A percentile compares a stretch with the other conserved stretches of the same genome.
Evolutionary conservation across 2,797 vertebrate species (phyloP).

Genomic region (Sebastes steindachneri): DNA sequence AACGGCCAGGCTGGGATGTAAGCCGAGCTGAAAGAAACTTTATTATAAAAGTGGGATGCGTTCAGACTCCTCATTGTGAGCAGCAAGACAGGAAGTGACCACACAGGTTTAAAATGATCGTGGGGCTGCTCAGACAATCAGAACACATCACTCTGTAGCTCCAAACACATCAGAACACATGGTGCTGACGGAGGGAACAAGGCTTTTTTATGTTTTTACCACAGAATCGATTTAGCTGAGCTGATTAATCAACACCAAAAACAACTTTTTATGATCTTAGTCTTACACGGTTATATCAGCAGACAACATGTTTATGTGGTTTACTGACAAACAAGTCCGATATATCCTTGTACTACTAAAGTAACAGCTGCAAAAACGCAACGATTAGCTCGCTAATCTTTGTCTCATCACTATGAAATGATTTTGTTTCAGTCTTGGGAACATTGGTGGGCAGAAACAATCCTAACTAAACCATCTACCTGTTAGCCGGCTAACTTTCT

Average conservation of each 20-base stretch:
- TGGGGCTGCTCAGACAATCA: constrained; percentile 67
- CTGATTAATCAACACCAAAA: constrained; percentile 46
- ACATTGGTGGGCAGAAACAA: not conserved
- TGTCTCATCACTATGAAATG: constrained; percentile 2
- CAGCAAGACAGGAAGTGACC: constrained; percentile 12
- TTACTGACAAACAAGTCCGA: not conserved
- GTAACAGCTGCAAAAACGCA: constrained; percentile 8
- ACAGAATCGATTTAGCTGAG: constrained; percentile 32
- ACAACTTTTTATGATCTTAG: constrained; percentile 8
- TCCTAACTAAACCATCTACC: constrained; percentile 12
- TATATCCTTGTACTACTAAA: constrained; percentile 11
- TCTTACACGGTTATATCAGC: constrained; percentile 33
- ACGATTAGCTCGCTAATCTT: constrained; percentile 14
- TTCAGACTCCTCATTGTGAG: constrained; percentile 53
- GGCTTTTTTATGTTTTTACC: constrained; percentile 87
- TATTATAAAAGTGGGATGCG: constrained; percentile 12
- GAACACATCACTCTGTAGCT: constrained; percentile 56
- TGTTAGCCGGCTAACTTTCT: constrained; percentile 42
- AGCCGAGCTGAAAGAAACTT: constrained; percentile 14
- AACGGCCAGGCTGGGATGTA: not conserved
- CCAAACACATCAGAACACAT: constrained; percentile 55
- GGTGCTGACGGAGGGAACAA: constrained; percentile 88
- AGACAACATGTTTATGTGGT: not conserved
- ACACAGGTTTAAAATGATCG: not conserved
- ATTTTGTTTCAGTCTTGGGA: constrained; percentile 12